Conservation (phyloP, 2,113 vertebrate genomes). For the Haemorhous mexicanus region DNA sequence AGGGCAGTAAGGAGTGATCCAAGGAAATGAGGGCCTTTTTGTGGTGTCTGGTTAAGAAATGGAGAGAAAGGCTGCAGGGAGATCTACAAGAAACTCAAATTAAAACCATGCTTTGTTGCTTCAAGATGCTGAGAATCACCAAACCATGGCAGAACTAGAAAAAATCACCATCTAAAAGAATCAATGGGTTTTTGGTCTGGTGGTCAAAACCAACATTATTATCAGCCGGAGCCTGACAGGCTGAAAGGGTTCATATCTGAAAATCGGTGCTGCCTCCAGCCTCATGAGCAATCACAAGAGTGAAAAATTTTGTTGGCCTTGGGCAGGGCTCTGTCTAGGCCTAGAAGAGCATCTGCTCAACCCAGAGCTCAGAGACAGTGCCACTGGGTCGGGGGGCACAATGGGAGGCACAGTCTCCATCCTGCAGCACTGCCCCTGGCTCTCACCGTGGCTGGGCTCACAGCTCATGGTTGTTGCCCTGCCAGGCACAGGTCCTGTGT, state of each 20-base stretch:
- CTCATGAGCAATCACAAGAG: neutral
- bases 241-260: neutral
- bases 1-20: neutral
- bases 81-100: neutral
- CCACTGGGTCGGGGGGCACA: neutral
- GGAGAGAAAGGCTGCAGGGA: neutral
- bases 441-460: neutral
- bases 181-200: neutral
- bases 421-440: neutral
- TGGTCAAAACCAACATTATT: neutral
- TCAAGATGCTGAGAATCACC: neutral
- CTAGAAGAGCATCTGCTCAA: neutral
- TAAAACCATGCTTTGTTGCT: neutral
- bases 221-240: neutral
- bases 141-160: neutral
- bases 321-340: neutral
- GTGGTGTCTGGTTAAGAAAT: neutral
- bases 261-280: neutral
- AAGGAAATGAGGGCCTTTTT: neutral
- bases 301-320: neutral
- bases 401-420: neutral
- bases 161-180: neutral
- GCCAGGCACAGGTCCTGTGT: neutral
- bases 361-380: neutral
- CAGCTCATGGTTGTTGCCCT: neutral